Base-by-base conservation (phyloP, 2,888 invertebrate genomes). In the Drosophila glabriapex region DNA sequence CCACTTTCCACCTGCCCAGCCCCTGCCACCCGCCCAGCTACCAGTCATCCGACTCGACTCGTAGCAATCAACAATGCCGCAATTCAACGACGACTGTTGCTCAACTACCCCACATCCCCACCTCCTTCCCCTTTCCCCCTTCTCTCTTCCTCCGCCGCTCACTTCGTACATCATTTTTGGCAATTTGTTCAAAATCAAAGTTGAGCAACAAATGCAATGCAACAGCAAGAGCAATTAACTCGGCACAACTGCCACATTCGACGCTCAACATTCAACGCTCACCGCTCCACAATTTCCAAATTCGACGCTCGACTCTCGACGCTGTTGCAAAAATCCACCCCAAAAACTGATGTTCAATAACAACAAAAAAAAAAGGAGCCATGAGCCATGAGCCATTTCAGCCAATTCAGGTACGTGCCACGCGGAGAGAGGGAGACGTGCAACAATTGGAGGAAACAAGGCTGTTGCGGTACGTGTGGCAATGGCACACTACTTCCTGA, bases 361-460 rank as follows among this genome's bases (percentile, higher is more conserved):
- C 83, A 79, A 76, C 79, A 46, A 46, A 6, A 46, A 22, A 22
- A 25, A 46, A 77, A 69, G 76, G 67, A 83, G 83, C 85, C 85
- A 85, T 85, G 88, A 88, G 85, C 88, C 85, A 85, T 85, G 85
- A 88, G 85, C 89, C 85, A 85, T 85, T 85, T 85, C 89, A 85
- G 87, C 46, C 46, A 46, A 46, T 46, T 50, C 50, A 56, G 56
- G 85, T 85, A 82, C 75, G 72, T 73, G 73, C 65, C 49, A 68
- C 63, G 68, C 35, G 66, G 73, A 77, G 87, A 83, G 88, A 74
- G 81, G 83, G 83, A 85, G 46, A 46, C 46, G 46, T 82, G 85
- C 89, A 86, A 86, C 89, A 86, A 85, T 89, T 88, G 74, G 68
- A 73, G 68, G 82, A 72, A 84, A 77, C 46, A 58, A 70, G 53